phyloP scores from a whole-genome alignment of 2,113 vertebrate genomes.

The Pelvicachromis taeniatus region DNA sequence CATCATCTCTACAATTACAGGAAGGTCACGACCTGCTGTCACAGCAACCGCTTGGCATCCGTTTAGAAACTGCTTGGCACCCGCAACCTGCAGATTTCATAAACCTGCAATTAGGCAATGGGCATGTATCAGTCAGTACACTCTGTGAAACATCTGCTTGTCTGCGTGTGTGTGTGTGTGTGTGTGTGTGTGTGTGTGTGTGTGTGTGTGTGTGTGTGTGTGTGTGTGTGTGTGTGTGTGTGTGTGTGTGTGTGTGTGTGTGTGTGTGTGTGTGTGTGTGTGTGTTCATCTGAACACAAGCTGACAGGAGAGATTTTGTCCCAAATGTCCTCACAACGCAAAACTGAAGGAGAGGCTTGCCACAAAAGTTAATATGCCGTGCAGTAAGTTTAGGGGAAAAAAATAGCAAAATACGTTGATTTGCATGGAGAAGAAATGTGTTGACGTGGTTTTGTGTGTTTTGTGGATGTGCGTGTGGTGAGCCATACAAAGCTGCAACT shows the following conservation, averaged over 20 bases:
- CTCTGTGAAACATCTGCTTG: slow-evolving; percentile 63
- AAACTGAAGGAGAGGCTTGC: not conserved
- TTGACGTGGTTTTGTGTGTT: not conserved
- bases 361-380: not conserved
- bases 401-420: not conserved
- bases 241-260: not conserved
- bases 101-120: slow-evolving; percentile 66
- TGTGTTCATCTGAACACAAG: not conserved
- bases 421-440: not conserved
- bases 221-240: not conserved
- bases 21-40: slow-evolving; percentile 62
- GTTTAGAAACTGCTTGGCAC: slow-evolving; percentile 62
- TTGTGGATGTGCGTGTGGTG: not conserved
- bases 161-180: not conserved
- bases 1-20: slow-evolving; percentile 66
- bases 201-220: not conserved
- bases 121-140: slow-evolving; percentile 63
- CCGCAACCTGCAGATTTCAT: slow-evolving; percentile 61
- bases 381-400: not conserved
- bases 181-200: not conserved
- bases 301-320: not conserved
- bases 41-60: slow-evolving; percentile 58
- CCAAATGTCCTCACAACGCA: not conserved
- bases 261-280: not conserved
- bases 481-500: not conserved